phyloP scores from a whole-genome alignment of 2,797 vertebrate genomes.

The Lacerta agilis region DNA sequence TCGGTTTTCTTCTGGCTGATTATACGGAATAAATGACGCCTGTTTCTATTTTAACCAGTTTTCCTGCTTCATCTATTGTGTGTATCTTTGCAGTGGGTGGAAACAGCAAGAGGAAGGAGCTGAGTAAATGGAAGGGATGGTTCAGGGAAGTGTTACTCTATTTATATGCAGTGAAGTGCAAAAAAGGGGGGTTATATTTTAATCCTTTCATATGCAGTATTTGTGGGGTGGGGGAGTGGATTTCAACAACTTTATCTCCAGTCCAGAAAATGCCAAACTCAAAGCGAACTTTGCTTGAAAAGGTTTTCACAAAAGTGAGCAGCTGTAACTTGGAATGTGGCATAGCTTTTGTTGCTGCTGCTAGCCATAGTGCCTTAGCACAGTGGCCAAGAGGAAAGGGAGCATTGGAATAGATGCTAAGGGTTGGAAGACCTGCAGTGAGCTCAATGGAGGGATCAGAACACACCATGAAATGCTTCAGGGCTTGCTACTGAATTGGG shows the following conservation, averaged over 20 bases:
- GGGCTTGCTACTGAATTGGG: neutral
- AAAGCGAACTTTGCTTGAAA: conserved; percentile 2
- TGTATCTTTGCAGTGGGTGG: neutral
- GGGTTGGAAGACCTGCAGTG: neutral
- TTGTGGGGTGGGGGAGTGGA: neutral
- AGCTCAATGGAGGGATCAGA: neutral
- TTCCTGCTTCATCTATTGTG: neutral
- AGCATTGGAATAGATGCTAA: neutral
- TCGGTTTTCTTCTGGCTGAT: neutral
- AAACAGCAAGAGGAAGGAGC: neutral
- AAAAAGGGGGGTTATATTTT: neutral
- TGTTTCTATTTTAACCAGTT: conserved; percentile 15
- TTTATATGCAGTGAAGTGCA: conserved; percentile 40
- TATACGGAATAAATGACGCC: conserved; percentile 14
- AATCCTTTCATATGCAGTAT: conserved; percentile 2
- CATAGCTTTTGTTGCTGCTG: neutral
- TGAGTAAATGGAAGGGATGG: conserved; percentile 18
- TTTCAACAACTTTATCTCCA: conserved; percentile 43
- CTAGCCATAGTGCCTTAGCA: neutral
- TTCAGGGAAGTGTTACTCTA: neutral
- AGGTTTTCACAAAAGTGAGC: neutral
- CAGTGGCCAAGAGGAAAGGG: neutral
- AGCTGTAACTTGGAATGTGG: neutral
- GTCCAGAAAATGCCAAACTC: neutral
- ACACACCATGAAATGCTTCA: neutral